Evolutionary conservation across 2,888 invertebrate genomes (phyloP), one percentile per base, ranked within the genome.

Genomic region (Cataglyphis rosenhaueri): DNA sequence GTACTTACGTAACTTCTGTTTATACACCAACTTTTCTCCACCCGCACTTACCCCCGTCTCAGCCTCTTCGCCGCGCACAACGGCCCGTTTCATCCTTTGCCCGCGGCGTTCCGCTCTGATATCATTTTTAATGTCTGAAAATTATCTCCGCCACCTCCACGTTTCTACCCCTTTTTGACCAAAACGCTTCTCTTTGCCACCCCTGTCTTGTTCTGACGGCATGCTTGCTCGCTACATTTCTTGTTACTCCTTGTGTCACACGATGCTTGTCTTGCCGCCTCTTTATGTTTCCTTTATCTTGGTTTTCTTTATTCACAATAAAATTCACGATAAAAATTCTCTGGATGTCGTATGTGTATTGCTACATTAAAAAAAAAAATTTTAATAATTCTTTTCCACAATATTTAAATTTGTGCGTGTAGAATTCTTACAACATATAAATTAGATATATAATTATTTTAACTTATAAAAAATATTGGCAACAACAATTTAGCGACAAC

Each of bases 1-100:
- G 93, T 93, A 93, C 93, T 94, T 93, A 94, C 92, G 92, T 91
- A 94, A 94, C 94, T 94, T 94, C 93, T 94, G 94, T 94, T 94
- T 94, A 94, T 94, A 94, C 91, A 93, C 92, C 93, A 94, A 94
- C 93, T 92, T 94, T 94, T 93, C 91, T 90, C 88, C 85, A 84
- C 35, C 86, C 73, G 68, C 64, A 66, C 83, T 82, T 79, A 70
- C 55, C 21, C 21, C 61, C 59, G 48, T 83, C 82, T 82, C 82
- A 21, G 44, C 41, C 41, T 32, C 68, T 64, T 85, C 66, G 61
- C 82, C 82, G 71, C 81, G 83, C 76, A 84, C 76, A 66, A 79
- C 88, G 86, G 84, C 78, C 88, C 91, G 91, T 91, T 92, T 92
- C 92, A 91, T 89, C 91, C 90, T 91, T 90, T 89, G 90, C 92